Conservation (phyloP, 2,113 vertebrate genomes). For the Plecturocebus donacophilus region DNA sequence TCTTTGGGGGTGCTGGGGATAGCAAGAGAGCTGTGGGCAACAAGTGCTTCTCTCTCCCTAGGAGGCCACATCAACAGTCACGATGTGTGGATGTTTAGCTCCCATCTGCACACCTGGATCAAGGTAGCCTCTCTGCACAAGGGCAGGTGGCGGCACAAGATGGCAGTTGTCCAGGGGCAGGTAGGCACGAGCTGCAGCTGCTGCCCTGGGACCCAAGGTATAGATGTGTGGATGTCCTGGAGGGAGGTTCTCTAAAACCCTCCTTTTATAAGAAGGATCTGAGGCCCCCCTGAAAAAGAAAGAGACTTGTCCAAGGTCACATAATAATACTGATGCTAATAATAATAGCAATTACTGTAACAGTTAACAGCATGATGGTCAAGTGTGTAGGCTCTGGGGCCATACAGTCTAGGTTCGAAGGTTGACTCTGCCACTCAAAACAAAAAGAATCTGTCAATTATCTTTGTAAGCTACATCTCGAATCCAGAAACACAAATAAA, state of each 20-base stretch:
- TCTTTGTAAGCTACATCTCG: not conserved
- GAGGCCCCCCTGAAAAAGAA: not conserved
- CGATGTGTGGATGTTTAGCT: constrained; percentile 87
- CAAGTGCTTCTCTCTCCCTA: constrained; percentile 67
- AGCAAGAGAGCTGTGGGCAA: not conserved
- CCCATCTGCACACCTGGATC: constrained; percentile 87
- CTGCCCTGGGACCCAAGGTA: not conserved
- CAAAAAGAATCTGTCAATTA: not conserved
- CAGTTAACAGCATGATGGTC: not conserved
- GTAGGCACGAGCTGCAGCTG: constrained; percentile 66
- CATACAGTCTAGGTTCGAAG: not conserved
- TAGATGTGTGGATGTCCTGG: not conserved
- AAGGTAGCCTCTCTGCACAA: constrained; percentile 84
- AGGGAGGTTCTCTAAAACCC: not conserved
- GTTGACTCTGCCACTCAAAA: not conserved
- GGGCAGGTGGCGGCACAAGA: constrained; percentile 89
- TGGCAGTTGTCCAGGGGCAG: constrained; percentile 86
- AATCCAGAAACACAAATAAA: constrained; percentile 29
- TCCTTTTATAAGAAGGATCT: not conserved
- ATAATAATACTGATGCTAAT: not conserved
- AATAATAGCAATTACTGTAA: not conserved
- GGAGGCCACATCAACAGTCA: constrained; percentile 89
- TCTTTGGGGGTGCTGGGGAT: not conserved
- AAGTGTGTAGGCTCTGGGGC: not conserved
- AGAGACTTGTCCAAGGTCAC: not conserved